Base-by-base conservation (phyloP, 2,113 vertebrate genomes). In the Aphelocoma coerulescens region DNA sequence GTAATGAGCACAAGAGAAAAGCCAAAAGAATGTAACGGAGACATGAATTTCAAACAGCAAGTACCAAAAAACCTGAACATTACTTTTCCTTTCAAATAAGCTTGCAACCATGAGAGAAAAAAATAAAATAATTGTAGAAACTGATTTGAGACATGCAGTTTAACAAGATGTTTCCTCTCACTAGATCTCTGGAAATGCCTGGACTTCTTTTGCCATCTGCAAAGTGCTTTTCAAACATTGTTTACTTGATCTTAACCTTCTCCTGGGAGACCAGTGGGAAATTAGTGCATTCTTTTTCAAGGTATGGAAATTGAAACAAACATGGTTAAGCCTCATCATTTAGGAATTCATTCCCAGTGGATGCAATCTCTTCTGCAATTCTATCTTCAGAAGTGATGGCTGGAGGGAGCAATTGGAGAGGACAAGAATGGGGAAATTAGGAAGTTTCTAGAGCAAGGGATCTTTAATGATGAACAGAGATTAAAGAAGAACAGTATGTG, bases 171-270 rank as follows among this genome's bases (percentile, higher is more conserved):
- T 51, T 79, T 91, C 67, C 65, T 91, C 51, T 94, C 1, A 1
- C 67, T 59, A 68, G 21, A 35, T 72, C 43, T 65, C 85, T 90
- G 88, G 77, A 91, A 93, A 71, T 55, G n/a, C 71, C 83, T 94
- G 59, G 69, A 41, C 81, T 63, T 68, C 54, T 73, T 57, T 68
- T 88, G 49, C 68, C 55, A 83, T 83, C 88, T 88, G 85, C 88
- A 85, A 97, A 95, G 62, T 51, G 62, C 87, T 96, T 93, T 92
- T 76, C 81, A 91, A 89, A 85, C 75, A 71, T 10, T 71, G 55
- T 82, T 94, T 94, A 82, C 81, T 91, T 79, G 52, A 86, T 86
- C 55, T 89, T 81, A 88, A 83, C 54, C 61, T 71, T 80, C 51
- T 85, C 73, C 67, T 67, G 43, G 10, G 41, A 43, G 37, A 88